Conservation (phyloP, 2,888 invertebrate genomes). For the Busseola fusca region DNA sequence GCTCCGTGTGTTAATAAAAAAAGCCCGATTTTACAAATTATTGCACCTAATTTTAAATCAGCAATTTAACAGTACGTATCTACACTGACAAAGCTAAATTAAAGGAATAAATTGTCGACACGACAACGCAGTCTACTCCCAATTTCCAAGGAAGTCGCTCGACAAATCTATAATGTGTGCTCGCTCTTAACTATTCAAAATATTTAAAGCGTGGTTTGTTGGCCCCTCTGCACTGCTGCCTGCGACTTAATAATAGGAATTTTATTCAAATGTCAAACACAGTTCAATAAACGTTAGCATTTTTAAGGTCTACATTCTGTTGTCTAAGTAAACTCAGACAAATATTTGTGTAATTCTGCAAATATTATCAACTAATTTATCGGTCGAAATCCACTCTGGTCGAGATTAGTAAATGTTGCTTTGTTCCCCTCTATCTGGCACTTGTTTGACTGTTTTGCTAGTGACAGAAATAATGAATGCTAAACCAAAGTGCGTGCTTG, state of each 20-base stretch:
- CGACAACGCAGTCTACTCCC: not conserved
- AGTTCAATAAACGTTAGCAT: constrained; percentile 19
- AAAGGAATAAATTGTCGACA: constrained; percentile 11
- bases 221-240: constrained; percentile 7
- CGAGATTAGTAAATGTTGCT: not conserved
- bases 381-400: not conserved
- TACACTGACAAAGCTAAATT: constrained; percentile 4
- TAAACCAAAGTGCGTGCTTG: too few species aligned
- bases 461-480: not conserved
- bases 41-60: not conserved
- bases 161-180: constrained; percentile 28
- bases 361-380: constrained; percentile 1
- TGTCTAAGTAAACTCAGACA: not conserved
- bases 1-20: not conserved
- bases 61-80: not conserved
- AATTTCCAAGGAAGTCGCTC: not conserved
- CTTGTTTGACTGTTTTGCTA: not conserved
- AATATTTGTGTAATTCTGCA: not conserved
- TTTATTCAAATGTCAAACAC: constrained; percentile 43
- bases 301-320: constrained; percentile 19
- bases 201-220: constrained; percentile 50
- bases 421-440: not conserved
- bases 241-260: constrained; percentile 24
- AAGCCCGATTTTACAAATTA: not conserved
- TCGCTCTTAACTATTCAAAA: constrained; percentile 39